Evolutionary conservation across 2,113 vertebrate species (phyloP).

Genomic region (Hippocampus barbouri): DNA sequence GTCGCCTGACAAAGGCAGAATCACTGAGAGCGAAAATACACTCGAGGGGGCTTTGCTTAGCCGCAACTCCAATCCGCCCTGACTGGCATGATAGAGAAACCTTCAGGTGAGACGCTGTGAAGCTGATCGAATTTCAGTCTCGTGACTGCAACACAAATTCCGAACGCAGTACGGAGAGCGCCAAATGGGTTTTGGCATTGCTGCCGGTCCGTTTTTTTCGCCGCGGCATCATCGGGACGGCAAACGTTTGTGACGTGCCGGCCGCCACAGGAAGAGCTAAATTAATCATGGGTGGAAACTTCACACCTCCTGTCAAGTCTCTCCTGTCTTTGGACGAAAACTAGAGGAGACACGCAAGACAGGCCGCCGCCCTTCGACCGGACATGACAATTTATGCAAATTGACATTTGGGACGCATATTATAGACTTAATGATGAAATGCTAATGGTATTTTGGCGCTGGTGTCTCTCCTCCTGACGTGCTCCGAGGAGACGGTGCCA

Average conservation of each 20-base stretch:
- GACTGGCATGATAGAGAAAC: slow-evolving; percentile 17
- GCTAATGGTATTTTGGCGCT: slow-evolving; percentile 46
- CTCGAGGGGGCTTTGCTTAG: slow-evolving; percentile 9
- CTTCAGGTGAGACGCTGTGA: slow-evolving; percentile 30
- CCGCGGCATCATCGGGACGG: slow-evolving; percentile 10
- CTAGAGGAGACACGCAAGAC: slow-evolving; percentile 44
- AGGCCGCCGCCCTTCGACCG: slow-evolving; percentile 32
- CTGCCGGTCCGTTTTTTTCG: slow-evolving; percentile 14
- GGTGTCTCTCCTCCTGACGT: slow-evolving; percentile 30
- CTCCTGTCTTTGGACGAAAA: slow-evolving; percentile 55
- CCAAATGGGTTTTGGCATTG: slow-evolving; percentile 4
- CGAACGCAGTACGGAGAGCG: background rate
- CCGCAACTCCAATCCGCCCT: slow-evolving; percentile 3
- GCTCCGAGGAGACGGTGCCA: slow-evolving; percentile 31
- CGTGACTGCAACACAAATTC: slow-evolving; percentile 16
- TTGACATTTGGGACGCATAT: slow-evolving; percentile 50
- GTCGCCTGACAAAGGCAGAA: slow-evolving; percentile 25
- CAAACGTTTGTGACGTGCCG: slow-evolving; percentile 28
- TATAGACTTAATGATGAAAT: slow-evolving; percentile 50
- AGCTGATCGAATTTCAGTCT: slow-evolving; percentile 27
- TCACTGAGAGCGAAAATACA: slow-evolving; percentile 7
- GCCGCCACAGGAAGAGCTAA: slow-evolving; percentile 36
- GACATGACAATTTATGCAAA: slow-evolving; percentile 51
- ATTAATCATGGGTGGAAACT: slow-evolving; percentile 52
- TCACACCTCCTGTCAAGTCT: slow-evolving; percentile 62